Base-by-base conservation (phyloP, 2,113 vertebrate genomes). In the Perognathus longimembris region DNA sequence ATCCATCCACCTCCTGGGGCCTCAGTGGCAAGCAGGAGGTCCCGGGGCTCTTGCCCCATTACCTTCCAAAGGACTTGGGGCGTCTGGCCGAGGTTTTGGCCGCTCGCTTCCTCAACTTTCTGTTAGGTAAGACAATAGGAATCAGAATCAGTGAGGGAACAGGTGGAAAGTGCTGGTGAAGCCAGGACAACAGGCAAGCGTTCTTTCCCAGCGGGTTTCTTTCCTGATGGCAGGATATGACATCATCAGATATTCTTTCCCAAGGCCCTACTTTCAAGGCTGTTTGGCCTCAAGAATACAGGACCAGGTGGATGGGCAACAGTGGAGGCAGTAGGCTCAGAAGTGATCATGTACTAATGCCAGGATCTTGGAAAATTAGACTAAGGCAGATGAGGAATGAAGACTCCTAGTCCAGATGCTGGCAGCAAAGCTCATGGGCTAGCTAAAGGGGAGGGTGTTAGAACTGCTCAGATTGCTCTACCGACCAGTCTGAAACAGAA, bases 41-140 rank as follows among this genome's bases (percentile, higher is more conserved):
- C 96, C 92, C 95, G 3, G 97, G 95, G 95, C 95, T 76, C 36
- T 95, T 4, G 45, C 96, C 97, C 98, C 94, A 83, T 98, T 98
- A 98, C 98, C 98, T 98, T 96, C 96, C 76, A 80, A 91, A 93
- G 9, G 85, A 85, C 94, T 96, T 94, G 0, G 32, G 95, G 91
- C 45, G 94, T 89, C 8, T 69, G 85, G 97, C 95, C 61, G 93
- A 97, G 54, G 2, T 95, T 96, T 95, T 96, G 93, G 96, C 96
- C 1, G 91, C 84, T 26, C 42, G 85, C 90, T 86, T 97, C 94
- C 96, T 98, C 96, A 97, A 94, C 96, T 79, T 92, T 98, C 99
- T 99, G 98, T 61, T 67, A 98, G 97, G 97, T 97, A 96, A 98
- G 97, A 98, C 90, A 97, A 94, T 1, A 88, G 86, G 30, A 87